Evolutionary conservation across 1,140 invertebrate species (phyloP), one percentile per base, ranked within the genome.

Genomic region (Trachelipus rathkii): DNA sequence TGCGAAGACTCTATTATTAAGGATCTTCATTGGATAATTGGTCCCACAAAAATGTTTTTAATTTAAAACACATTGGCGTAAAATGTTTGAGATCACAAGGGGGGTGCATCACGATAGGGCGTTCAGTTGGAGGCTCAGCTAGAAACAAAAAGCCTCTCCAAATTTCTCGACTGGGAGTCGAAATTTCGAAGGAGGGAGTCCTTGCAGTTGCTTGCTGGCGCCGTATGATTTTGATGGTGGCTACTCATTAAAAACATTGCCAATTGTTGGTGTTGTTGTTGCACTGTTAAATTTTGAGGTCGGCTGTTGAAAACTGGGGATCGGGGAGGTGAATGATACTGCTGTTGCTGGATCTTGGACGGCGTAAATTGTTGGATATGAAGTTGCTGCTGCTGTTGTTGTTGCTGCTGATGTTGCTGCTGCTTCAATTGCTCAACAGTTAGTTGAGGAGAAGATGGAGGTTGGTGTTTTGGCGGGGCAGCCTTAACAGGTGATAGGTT

Each of bases 21-120:
- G 50, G 50, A 60, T 60, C 19, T 60, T 19, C 50, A 60, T 19
- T 60, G 50, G 8, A 60, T 60, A 60, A 60, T 60, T 60, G 50
- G 50, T 60, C 50, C 50, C 50, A 15, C 50, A 60, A 15, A 15
- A 19, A 60, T 19, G 19, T 60, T 60, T 15, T 60, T 60, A 60
- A 60, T 60, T n/a, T 60, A 60, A 60, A 60, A 60, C 50, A 60
- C 50, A 60, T 60, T 60, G 50, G 50, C 50, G 50, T 60, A 60
- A 15, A 19, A 60, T 13, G 33, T 33, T 33, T 33, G 33, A 33
- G 33, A 33, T 33, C 33, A 33, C 33, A 33, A 33, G 33, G 33
- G 33, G 33, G 33, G 33, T 33, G 33, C 33, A 60, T 60, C 50
- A 60, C 50, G 19, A 8, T 13, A 2, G 50, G 50, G 50, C 11